phyloP scores from a whole-genome alignment of 1,140 invertebrate genomes.

The Babylonia areolata region DNA sequence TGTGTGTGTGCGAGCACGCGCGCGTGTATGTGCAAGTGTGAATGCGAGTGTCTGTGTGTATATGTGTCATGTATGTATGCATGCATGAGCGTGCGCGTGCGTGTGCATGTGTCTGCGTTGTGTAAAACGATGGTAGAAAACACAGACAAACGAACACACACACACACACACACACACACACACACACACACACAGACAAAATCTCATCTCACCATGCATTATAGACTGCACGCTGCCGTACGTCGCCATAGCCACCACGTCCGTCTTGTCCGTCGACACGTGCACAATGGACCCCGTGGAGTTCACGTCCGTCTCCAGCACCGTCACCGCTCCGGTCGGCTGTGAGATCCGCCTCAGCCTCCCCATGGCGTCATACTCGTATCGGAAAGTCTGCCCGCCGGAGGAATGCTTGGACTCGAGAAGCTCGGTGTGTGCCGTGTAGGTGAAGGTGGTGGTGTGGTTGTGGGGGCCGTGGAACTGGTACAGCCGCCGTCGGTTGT shows the following conservation, averaged over 20 bases:
- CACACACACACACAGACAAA: background rate
- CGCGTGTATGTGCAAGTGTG: no score
- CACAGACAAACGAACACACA: background rate
- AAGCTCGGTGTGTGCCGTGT: slow-evolving; percentile 91
- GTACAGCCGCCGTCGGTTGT: slow-evolving; percentile 89
- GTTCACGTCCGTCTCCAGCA: slow-evolving; percentile 79
- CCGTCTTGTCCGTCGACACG: slow-evolving; percentile 70
- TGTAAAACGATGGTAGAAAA: background rate
- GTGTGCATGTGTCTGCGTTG: no score
- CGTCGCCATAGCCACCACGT: slow-evolving; percentile 72
- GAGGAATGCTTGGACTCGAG: slow-evolving; percentile 81
- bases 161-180: background rate
- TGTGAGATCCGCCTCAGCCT: slow-evolving; percentile 89
- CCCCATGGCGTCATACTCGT: slow-evolving; percentile 91
- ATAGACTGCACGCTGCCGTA: slow-evolving; percentile 75
- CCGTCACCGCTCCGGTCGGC: slow-evolving; percentile 91
- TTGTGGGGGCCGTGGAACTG: slow-evolving; percentile 93
- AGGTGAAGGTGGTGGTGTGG: slow-evolving; percentile 94
- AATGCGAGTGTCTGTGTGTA: no score
- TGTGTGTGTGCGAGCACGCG: no score
- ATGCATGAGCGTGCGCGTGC: no score
- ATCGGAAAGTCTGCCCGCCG: slow-evolving; percentile 91
- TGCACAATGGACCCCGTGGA: slow-evolving; percentile 73
- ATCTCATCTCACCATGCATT: slow-evolving; percentile 71
- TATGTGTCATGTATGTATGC: no score